These are phyloP conservation scores for Marmota monax DNA, from an alignment of 2,113 vertebrate genomes.

Conservation along the genomic window DNA sequence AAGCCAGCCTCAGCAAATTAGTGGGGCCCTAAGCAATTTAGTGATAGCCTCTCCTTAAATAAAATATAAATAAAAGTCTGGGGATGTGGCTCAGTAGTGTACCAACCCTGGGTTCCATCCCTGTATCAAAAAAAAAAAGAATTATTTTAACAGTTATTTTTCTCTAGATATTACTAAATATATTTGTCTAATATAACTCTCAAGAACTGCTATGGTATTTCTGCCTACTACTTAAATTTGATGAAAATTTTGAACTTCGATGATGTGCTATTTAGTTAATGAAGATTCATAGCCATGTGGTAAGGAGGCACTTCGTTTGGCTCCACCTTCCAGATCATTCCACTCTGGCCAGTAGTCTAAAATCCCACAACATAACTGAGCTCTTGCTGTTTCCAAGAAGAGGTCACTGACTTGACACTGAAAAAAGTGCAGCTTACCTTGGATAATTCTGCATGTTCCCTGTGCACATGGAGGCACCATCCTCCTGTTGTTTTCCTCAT, in stretches of 20 bases:
- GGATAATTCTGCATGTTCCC: neutral
- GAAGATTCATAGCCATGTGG: neutral
- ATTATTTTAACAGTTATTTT: conserved; percentile 39
- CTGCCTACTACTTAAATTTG: neutral
- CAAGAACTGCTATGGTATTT: neutral
- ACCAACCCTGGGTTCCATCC: too few relatives aligned
- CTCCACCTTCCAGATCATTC: neutral
- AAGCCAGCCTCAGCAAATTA: too few relatives aligned
- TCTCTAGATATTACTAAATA: neutral
- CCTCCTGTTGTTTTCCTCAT: neutral
- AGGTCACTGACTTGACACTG: neutral
- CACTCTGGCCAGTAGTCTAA: neutral
- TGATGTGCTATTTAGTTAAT: neutral
- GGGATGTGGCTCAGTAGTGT: too few relatives aligned
- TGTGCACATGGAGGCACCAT: neutral
- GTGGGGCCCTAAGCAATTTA: too few relatives aligned
- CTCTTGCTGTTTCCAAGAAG: neutral
- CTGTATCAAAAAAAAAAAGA: neutral
- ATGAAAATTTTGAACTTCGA: conserved; percentile 43
- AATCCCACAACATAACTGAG: neutral
- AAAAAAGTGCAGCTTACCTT: neutral
- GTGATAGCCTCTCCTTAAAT: too few relatives aligned
- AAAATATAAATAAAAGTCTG: too few relatives aligned
- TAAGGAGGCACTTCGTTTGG: neutral
- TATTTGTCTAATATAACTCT: neutral